A percentile compares a stretch with the other conserved stretches of the same genome.
Evolutionary conservation across 2,888 invertebrate genomes (phyloP).

Genomic region (Cantharis flavilabris): DNA sequence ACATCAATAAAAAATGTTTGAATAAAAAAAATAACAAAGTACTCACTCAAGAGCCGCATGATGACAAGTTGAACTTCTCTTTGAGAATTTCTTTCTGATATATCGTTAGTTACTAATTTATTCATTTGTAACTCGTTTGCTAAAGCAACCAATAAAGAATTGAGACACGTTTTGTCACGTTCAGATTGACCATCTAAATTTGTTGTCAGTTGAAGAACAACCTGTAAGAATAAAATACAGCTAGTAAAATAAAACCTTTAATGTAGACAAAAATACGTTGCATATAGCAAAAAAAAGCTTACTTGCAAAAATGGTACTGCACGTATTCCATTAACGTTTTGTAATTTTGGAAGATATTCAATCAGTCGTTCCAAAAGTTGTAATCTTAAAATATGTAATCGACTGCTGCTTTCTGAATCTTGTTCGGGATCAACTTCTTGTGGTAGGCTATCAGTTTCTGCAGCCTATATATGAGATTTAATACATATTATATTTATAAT

Average conservation of each 20-base stretch:
- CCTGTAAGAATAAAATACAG: constrained; percentile 56
- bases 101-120: constrained; percentile 59
- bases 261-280: not conserved
- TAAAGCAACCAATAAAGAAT: constrained; percentile 73
- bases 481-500: constrained; percentile 17
- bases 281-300: constrained; percentile 10
- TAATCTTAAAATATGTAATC: constrained; percentile 70
- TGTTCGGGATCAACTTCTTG: constrained; percentile 46
- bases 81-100: constrained; percentile 70
- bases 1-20: not conserved
- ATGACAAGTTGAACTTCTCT: constrained; percentile 88
- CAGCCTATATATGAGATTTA: constrained; percentile 27
- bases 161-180: constrained; percentile 76
- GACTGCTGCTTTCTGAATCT: constrained; percentile 51
- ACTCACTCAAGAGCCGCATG: constrained; percentile 83
- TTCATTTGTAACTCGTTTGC: constrained; percentile 74
- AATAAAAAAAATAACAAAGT: not conserved
- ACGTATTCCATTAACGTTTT: constrained; percentile 79
- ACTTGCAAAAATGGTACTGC: constrained; percentile 93
- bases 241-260: not conserved
- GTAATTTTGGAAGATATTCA: constrained; percentile 76
- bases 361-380: constrained; percentile 76
- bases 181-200: constrained; percentile 88
- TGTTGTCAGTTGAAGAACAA: constrained; percentile 84
- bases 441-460: constrained; percentile 42